A percentile compares a stretch with the other conserved stretches of the same genome.
phyloP scores from a whole-genome alignment of 1,140 invertebrate genomes.

The Vanessa tameamea region DNA sequence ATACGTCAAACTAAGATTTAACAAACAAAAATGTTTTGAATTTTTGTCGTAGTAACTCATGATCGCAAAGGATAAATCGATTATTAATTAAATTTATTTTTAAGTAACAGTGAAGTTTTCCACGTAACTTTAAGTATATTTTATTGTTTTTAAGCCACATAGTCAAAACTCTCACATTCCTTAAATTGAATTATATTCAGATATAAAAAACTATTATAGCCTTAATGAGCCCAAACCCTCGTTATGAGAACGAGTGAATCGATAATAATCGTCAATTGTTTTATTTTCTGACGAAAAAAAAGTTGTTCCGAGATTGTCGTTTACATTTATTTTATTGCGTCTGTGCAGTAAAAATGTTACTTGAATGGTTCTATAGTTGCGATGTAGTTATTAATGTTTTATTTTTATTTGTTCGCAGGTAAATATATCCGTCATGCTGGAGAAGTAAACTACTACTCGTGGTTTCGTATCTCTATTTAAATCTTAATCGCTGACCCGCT shows the following conservation, averaged over 20 bases:
- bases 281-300: constrained; percentile 37
- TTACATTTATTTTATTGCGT: constrained; percentile 46
- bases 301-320: constrained; percentile 39
- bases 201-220: constrained; percentile 23
- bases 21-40: constrained; percentile 30
- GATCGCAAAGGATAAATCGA: neutral
- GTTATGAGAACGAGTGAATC: constrained; percentile 34
- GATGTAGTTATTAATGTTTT: constrained; percentile 51
- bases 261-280: constrained; percentile 36
- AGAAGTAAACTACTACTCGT: constrained; percentile 6
- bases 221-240: constrained; percentile 23
- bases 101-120: too few species aligned
- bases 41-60: neutral
- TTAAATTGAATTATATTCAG: constrained; percentile 23
- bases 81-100: too few species aligned
- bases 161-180: neutral
- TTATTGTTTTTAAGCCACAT: neutral
- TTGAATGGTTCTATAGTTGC: constrained; percentile 48
- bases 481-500: constrained; percentile 7
- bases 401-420: constrained; percentile 60
- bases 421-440: constrained; percentile 48
- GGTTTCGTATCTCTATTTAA: neutral
- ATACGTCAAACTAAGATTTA: constrained; percentile 25
- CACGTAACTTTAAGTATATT: too few species aligned
- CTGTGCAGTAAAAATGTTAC: constrained; percentile 48